phyloP scores from a whole-genome alignment of 2,797 vertebrate species.

The Adelosebastes latens region DNA sequence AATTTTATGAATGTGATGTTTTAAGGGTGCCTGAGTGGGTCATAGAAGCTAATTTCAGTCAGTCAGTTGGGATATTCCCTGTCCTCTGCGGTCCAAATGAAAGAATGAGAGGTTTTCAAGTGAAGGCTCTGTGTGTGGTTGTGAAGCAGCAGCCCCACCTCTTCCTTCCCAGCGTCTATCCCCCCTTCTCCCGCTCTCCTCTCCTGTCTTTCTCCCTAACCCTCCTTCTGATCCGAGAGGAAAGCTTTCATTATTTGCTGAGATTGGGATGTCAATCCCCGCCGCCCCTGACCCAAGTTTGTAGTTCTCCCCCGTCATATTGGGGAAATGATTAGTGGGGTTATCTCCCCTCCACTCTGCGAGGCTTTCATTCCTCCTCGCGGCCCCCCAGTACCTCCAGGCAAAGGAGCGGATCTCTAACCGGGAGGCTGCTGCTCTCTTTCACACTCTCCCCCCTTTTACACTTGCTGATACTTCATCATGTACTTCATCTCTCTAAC shows the following conservation, averaged over 20 bases:
- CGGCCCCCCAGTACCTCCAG: slow-evolving; percentile 68
- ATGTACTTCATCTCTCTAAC: slow-evolving; percentile 52
- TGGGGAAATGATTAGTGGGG: slow-evolving; percentile 79
- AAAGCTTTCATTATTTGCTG: slow-evolving; percentile 85
- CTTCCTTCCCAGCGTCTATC: slow-evolving; percentile 38
- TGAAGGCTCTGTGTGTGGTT: slow-evolving; percentile 13
- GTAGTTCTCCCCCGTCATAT: slow-evolving; percentile 75
- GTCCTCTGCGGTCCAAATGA: background rate
- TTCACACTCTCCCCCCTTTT: slow-evolving; percentile 31
- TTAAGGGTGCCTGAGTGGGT: background rate
- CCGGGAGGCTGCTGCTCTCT: slow-evolving; percentile 56
- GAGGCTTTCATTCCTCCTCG: slow-evolving; percentile 65
- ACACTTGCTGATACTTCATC: slow-evolving; percentile 53
- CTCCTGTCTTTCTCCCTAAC: slow-evolving; percentile 50
- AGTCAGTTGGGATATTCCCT: background rate
- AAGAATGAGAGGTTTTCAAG: slow-evolving; percentile 17
- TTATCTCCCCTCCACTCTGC: slow-evolving; percentile 65
- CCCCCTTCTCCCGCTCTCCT: slow-evolving; percentile 39
- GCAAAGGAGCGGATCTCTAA: slow-evolving; percentile 67
- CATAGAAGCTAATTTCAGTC: background rate
- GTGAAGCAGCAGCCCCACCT: slow-evolving; percentile 37
- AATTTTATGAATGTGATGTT: background rate
- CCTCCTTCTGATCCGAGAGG: slow-evolving; percentile 70
- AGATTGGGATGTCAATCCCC: slow-evolving; percentile 83
- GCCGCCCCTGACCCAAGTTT: slow-evolving; percentile 78